phyloP scores from a whole-genome alignment of 2,797 vertebrate genomes.

The Dicrostonyx torquatus region DNA sequence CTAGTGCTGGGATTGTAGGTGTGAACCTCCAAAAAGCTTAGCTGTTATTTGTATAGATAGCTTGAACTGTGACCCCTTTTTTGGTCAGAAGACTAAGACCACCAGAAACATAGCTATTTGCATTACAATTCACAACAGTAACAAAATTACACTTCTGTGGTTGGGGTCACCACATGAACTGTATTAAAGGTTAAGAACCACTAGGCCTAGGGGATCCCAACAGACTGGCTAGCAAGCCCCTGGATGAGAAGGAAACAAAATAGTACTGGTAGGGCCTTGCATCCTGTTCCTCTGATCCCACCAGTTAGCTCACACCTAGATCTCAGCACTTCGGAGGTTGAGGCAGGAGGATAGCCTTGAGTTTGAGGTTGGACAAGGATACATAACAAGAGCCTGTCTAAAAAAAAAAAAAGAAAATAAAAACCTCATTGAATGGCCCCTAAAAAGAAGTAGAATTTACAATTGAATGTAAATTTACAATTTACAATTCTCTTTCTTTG shows the following conservation, averaged over 20 bases:
- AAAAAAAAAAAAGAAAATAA: background rate
- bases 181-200: too few species aligned
- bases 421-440: background rate
- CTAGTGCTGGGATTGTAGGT: background rate
- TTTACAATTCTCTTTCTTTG: background rate
- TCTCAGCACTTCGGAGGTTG: background rate
- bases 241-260: background rate
- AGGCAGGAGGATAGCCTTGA: background rate
- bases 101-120: too few species aligned
- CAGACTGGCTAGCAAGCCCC: background rate
- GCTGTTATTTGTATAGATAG: background rate
- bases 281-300: background rate
- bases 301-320: background rate
- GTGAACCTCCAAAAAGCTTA: background rate
- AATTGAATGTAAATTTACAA: background rate
- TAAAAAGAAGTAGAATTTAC: slow-evolving; percentile 10
- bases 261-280: background rate
- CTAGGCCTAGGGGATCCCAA: background rate
- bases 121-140: too few species aligned
- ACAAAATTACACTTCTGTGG: too few species aligned
- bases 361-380: background rate
- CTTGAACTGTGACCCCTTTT: background rate
- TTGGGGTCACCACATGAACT: too few species aligned
- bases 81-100: too few species aligned
- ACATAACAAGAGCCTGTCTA: background rate